These are phyloP conservation scores for Cebidichthys violaceus DNA, from an alignment of 2,113 vertebrate genomes.

Conservation along the genomic window DNA sequence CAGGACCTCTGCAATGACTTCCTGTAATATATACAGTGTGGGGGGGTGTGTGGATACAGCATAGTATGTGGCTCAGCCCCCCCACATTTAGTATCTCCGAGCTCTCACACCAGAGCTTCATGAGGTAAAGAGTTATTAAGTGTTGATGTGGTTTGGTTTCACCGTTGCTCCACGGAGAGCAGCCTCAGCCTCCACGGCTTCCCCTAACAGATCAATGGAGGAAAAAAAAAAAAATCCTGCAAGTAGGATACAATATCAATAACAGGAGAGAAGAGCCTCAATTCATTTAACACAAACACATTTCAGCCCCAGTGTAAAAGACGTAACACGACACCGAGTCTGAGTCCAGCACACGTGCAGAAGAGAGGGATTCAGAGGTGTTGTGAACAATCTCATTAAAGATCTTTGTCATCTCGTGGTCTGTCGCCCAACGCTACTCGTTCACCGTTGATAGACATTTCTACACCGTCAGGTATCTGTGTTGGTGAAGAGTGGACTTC, in stretches of 20 bases:
- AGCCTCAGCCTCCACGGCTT: constrained; percentile 36
- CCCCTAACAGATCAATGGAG: constrained; percentile 82
- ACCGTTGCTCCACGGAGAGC: constrained; percentile 65
- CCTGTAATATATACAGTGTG: neutral
- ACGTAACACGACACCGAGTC: constrained; percentile 72
- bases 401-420: no score
- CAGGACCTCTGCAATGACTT: neutral
- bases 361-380: neutral
- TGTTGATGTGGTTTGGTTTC: constrained; percentile 78
- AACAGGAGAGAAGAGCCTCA: constrained; percentile 76
- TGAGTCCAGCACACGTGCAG: neutral
- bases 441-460: neutral
- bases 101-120: constrained; percentile 31
- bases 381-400: neutral
- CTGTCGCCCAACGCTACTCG: neutral
- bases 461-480: neutral
- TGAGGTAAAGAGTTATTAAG: constrained; percentile 72
- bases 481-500: neutral
- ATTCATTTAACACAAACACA: constrained; percentile 83
- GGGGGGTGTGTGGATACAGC: no score
- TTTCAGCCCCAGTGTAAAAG: constrained; percentile 66
- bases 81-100: neutral
- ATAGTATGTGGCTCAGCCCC: no score
- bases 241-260: constrained; percentile 76
- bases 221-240: constrained; percentile 56